Base-by-base conservation (phyloP, 2,797 vertebrate genomes). In the Helostoma temminkii region DNA sequence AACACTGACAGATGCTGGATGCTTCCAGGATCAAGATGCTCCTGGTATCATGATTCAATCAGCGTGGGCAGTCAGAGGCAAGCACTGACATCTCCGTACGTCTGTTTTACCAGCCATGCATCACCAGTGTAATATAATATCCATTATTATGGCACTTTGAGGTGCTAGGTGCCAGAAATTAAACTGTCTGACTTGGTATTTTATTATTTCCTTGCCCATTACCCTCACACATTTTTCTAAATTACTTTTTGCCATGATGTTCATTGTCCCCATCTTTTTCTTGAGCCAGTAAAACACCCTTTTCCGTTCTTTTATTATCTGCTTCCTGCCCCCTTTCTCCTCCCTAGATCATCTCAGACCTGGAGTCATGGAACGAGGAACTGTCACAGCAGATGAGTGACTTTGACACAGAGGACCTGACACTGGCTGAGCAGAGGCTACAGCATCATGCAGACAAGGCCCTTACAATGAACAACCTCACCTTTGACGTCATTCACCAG, bases 391-490 rank as follows among this genome's bases (percentile, higher is more conserved):
- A 99, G 80, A 97, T 97, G 97, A 97, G 94, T 45, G 97, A 99
- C 80, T 99, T 99, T 8, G 97, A 99, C 89, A 99, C 97, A 0
- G 98, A 99, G 68, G 98, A 99, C 83, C 95, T 99, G 85, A 97
- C 98, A 0, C 93, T 98, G 80, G 97, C 97, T 0, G 98, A 99
- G 68, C 98, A 99, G 90, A 94, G 96, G 63, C 95, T 99, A 41
- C 98, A 99, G 88, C 98, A 99, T 81, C 97, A 99, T 21, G 97
- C 97, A 0, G 98, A 99, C 93, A 99, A 99, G 91, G 96, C 98
- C 3, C 89, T 99, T 34, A 99, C 97, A 53, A 98, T 99, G 97
- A 99, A 99, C 92, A 99, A 99, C 92, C 92, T 99, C 80, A 98
- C 97, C 61, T 99, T 99, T 21, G 97, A 99, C 55, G 97, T 99